Evolutionary conservation across 2,888 invertebrate genomes (phyloP).

Genomic region (Thymelicus acteon): DNA sequence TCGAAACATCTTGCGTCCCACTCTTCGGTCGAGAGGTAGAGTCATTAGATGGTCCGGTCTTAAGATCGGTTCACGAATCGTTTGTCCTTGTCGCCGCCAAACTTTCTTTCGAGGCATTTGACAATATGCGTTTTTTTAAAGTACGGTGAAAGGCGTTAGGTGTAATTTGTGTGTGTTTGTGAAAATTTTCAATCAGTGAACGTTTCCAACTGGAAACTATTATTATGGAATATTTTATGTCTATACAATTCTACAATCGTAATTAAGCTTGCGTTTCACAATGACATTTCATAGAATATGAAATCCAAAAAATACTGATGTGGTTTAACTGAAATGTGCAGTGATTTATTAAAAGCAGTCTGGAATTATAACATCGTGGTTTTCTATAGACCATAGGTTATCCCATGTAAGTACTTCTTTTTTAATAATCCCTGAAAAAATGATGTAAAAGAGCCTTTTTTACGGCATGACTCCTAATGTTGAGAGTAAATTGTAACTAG

Average conservation of each 20-base stretch:
- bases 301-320: not conserved
- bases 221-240: not conserved
- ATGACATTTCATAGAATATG: not conserved
- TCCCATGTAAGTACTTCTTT: not conserved
- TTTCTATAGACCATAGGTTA: not conserved
- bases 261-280: not conserved
- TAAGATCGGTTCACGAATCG: constrained; percentile 46
- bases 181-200: constrained; percentile 23
- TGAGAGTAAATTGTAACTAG: too few species aligned
- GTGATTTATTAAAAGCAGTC: constrained; percentile 2
- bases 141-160: constrained; percentile 33
- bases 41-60: constrained; percentile 32
- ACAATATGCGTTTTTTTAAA: constrained; percentile 41
- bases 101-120: constrained; percentile 46
- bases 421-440: not conserved
- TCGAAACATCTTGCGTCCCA: constrained; percentile 61
- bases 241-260: not conserved
- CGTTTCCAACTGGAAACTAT: constrained; percentile 11
- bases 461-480: too few species aligned
- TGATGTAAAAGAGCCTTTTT: too few species aligned
- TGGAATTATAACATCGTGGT: not conserved
- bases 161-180: constrained; percentile 24
- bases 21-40: constrained; percentile 45
- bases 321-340: constrained; percentile 5
- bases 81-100: constrained; percentile 48